Percentiles rank a stretch among this genome's conserved stretches.
Conservation (phyloP, 2,113 vertebrate genomes). For the Dascyllus trimaculatus region DNA sequence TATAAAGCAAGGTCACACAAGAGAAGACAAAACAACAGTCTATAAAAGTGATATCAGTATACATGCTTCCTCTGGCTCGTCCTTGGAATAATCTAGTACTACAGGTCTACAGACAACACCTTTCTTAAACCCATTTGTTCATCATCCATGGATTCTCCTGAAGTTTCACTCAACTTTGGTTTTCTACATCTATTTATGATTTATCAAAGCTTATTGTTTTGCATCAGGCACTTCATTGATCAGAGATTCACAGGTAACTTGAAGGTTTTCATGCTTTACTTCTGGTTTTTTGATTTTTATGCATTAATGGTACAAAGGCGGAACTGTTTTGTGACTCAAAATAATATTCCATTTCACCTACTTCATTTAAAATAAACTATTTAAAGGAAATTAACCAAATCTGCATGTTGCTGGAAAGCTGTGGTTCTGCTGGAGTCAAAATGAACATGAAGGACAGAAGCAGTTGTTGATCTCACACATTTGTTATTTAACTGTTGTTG, state of each 20-base stretch:
- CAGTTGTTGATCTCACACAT: no score
- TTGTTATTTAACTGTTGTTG: no score
- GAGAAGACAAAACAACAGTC: conserved; percentile 29
- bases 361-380: conserved; percentile 3
- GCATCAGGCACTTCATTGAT: neutral
- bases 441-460: no score
- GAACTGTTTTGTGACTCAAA: neutral
- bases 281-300: neutral
- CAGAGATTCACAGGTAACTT: no score
- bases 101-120: conserved; percentile 29
- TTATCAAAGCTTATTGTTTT: neutral
- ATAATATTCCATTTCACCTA: neutral
- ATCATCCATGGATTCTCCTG: neutral
- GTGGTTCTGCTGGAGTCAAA: no score
- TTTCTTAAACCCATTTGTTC: conserved; percentile 4
- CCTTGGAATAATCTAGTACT: conserved; percentile 29
- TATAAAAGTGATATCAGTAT: conserved; percentile 42
- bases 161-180: neutral
- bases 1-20: conserved; percentile 50
- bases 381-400: neutral
- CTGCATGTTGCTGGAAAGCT: neutral
- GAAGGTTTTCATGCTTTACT: no score
- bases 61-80: conserved; percentile 44
- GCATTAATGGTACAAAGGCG: neutral
- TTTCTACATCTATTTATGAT: neutral